phyloP scores from a whole-genome alignment of 2,113 vertebrate species.

The Lagenorhynchus albirostris region DNA sequence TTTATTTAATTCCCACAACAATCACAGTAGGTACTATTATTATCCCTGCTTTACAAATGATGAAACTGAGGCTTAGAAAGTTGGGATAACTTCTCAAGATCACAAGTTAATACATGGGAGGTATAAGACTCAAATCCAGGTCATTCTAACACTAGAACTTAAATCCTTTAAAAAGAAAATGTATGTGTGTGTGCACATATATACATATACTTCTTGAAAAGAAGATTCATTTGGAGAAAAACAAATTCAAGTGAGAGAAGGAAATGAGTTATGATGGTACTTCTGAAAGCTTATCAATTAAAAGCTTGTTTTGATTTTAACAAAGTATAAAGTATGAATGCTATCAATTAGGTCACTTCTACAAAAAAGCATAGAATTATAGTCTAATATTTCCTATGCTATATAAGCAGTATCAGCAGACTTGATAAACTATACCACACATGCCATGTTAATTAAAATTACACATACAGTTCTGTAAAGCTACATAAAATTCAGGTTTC shows the following conservation, averaged over 20 bases:
- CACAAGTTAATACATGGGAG: not conserved
- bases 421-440: not conserved
- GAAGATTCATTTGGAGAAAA: not conserved
- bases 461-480: not conserved
- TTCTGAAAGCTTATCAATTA: slow-evolving; percentile 22
- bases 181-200: not conserved
- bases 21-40: not conserved
- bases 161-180: not conserved
- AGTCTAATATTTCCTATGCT: not conserved
- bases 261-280: not conserved
- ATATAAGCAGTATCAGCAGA: not conserved
- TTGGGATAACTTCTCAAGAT: not conserved
- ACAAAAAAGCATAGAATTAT: not conserved
- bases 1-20: not conserved
- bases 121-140: not conserved
- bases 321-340: not conserved
- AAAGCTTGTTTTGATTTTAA: not conserved
- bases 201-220: not conserved
- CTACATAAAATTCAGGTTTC: slow-evolving; percentile 28
- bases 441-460: slow-evolving; percentile 10
- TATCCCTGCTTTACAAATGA: not conserved
- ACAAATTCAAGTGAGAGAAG: not conserved
- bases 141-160: not conserved
- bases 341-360: not conserved
- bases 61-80: not conserved